These are phyloP conservation scores for Pangasius djambal DNA, from an alignment of 2,797 vertebrate species.

Conservation along the genomic window DNA sequence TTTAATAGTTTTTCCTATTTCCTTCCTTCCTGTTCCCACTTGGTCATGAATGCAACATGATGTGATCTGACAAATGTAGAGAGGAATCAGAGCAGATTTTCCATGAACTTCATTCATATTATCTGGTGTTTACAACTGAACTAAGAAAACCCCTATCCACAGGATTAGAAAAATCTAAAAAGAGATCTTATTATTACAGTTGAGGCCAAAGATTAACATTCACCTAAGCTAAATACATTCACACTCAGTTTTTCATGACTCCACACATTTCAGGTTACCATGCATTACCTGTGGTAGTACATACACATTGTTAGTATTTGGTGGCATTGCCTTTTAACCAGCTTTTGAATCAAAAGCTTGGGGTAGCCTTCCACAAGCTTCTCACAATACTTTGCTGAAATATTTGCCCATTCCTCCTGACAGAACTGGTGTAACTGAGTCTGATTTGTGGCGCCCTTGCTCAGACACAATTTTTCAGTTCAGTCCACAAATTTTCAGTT, in stretches of 20 bases:
- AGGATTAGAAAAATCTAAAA: neutral
- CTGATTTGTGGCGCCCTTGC: neutral
- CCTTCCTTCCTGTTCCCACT: neutral
- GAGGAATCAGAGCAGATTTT: neutral
- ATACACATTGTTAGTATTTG: neutral
- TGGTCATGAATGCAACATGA: neutral
- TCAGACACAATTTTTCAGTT: neutral
- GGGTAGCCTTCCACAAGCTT: neutral
- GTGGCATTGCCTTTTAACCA: neutral
- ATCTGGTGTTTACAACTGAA: neutral
- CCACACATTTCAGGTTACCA: neutral
- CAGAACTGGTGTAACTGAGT: neutral
- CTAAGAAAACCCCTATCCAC: neutral
- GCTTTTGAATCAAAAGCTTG: neutral
- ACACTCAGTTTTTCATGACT: neutral
- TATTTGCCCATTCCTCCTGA: neutral
- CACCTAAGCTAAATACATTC: neutral
- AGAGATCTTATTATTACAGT: neutral
- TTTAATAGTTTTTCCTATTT: neutral
- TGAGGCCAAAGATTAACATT: neutral
- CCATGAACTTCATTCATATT: neutral
- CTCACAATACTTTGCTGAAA: neutral
- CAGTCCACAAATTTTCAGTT: neutral
- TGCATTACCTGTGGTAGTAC: neutral
- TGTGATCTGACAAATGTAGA: neutral